phyloP scores from a whole-genome alignment of 2,888 invertebrate genomes.

The Lasioglossum leucozonium region DNA sequence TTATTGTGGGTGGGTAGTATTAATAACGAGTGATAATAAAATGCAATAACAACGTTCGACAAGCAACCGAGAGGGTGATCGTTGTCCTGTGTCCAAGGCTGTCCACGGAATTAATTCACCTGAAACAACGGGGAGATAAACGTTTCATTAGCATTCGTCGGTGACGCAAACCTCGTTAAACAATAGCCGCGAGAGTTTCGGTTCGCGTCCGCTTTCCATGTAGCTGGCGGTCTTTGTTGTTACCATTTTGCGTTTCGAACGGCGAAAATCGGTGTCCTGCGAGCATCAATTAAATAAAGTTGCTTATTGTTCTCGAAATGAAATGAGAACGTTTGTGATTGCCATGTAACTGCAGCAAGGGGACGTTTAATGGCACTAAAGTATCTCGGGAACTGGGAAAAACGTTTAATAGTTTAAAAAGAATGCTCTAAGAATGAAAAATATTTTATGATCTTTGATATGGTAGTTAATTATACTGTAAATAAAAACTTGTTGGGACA shows the following conservation, averaged over 20 bases:
- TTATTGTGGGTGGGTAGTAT: not conserved
- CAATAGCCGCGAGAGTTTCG: constrained; percentile 50
- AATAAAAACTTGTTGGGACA: not conserved
- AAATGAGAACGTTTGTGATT: too few relatives aligned
- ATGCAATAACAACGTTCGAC: not conserved
- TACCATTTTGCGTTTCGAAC: not conserved
- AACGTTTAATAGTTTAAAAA: not conserved
- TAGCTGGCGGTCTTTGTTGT: constrained; percentile 31
- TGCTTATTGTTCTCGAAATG: not conserved
- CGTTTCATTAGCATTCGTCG: constrained; percentile 65
- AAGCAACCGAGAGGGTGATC: constrained; percentile 1
- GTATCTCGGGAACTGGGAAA: not conserved
- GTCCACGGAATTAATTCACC: constrained; percentile 58
- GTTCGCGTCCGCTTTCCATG: constrained; percentile 38
- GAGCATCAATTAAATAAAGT: not conserved
- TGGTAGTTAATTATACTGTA: not conserved
- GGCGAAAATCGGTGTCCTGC: not conserved
- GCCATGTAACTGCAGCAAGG: not conserved
- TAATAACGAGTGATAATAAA: not conserved
- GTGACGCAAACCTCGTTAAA: constrained; percentile 66
- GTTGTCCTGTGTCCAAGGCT: constrained; percentile 58
- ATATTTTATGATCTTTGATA: not conserved
- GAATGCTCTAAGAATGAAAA: not conserved
- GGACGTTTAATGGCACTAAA: not conserved
- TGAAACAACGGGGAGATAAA: constrained; percentile 60